Conservation (phyloP, 2,888 invertebrate species). For the Abscondita cerata region DNA sequence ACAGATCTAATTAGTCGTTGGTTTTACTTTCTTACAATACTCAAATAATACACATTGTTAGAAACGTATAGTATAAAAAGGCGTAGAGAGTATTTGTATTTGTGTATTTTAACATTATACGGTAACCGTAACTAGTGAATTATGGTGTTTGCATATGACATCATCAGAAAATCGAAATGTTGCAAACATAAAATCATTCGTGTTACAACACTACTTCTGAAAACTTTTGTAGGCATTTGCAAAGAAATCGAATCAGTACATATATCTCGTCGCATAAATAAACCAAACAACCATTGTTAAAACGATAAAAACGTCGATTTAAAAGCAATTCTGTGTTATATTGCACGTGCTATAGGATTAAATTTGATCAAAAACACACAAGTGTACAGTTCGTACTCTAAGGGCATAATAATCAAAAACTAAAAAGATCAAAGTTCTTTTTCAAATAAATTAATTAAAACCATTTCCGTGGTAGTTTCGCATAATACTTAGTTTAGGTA, state of each 20-base stretch:
- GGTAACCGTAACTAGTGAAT: no score
- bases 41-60: no score
- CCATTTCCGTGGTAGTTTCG: no score
- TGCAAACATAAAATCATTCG: slow-evolving; percentile 20
- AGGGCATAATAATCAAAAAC: background rate
- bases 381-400: background rate
- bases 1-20: no score
- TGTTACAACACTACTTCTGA: slow-evolving; percentile 21
- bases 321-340: slow-evolving; percentile 16
- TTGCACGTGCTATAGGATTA: background rate
- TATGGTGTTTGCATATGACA: slow-evolving; percentile 24
- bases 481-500: no score
- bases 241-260: slow-evolving; percentile 24
- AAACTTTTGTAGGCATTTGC: slow-evolving; percentile 21
- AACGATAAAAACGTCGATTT: slow-evolving; percentile 17
- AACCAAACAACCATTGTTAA: slow-evolving; percentile 18
- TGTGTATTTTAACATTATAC: no score
- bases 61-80: no score
- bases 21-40: no score
- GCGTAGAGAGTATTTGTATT: no score
- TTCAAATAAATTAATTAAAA: no score
- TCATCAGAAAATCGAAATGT: slow-evolving; percentile 22
- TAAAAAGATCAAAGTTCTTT: no score
- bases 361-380: background rate
- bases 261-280: slow-evolving; percentile 27